Percentiles rank a stretch among this genome's conserved stretches.
Evolutionary conservation across 2,888 invertebrate genomes (phyloP).

Genomic region (Sipha maydis): DNA sequence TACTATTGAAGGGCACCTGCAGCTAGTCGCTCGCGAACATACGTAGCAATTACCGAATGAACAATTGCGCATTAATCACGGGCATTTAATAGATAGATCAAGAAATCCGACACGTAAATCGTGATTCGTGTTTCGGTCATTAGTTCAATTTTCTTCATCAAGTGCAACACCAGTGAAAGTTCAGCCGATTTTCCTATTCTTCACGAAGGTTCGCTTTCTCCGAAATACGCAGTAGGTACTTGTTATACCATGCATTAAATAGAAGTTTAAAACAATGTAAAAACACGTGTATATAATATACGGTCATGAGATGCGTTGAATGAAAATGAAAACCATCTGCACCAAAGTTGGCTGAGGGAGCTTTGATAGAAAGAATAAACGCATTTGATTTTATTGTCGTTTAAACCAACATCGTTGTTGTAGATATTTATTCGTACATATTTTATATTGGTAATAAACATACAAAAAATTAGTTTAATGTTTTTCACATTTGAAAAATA

Average conservation of each 20-base stretch:
- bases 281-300: neutral
- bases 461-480: neutral
- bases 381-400: neutral
- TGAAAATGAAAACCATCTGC: neutral
- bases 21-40: neutral
- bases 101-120: conserved; percentile 50
- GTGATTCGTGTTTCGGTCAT: conserved; percentile 50
- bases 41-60: conserved; percentile 39
- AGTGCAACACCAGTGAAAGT: conserved; percentile 40
- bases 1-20: conserved; percentile 17
- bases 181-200: conserved; percentile 41
- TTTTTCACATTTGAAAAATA: neutral
- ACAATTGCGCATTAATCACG: conserved; percentile 54
- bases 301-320: neutral
- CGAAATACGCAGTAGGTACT: neutral
- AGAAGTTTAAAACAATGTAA: neutral
- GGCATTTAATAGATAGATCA: conserved; percentile 52
- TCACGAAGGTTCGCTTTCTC: conserved; percentile 12
- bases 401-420: neutral
- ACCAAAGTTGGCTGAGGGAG: neutral
- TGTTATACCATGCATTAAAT: neutral
- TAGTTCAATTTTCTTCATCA: conserved; percentile 46
- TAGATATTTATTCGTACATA: no score
- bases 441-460: no score
- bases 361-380: neutral